Percentiles rank a stretch among this genome's conserved stretches.
These are phyloP conservation scores for Sinocyclocheilus anophthalmus DNA, from an alignment of 2,113 vertebrate genomes.

Conservation along the genomic window DNA sequence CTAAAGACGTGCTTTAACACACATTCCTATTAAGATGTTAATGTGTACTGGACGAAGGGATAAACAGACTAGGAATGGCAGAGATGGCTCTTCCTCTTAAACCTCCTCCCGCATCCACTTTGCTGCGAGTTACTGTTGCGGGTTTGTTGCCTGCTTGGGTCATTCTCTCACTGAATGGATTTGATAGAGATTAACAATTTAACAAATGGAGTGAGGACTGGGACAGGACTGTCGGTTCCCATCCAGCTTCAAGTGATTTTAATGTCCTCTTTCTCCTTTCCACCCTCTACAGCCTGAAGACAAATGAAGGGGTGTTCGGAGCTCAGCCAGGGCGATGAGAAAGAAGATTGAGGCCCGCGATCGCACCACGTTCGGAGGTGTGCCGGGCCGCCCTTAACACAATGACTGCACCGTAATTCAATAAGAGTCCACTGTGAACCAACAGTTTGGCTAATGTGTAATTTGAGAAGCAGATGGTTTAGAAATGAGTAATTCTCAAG, in stretches of 20 bases:
- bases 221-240: conserved; percentile 41
- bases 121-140: not conserved
- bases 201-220: conserved; percentile 52
- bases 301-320: conserved; percentile 49
- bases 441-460: conserved; percentile 57
- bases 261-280: conserved; percentile 18
- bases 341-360: conserved; percentile 42
- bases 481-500: conserved; percentile 56
- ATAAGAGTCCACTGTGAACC: conserved; percentile 56
- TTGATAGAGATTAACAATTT: conserved; percentile 59
- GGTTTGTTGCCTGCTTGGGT: conserved; percentile 37
- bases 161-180: conserved; percentile 33
- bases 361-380: conserved; percentile 24
- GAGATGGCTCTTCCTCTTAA: conserved; percentile 1
- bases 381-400: conserved; percentile 46
- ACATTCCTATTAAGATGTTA: conserved; percentile 91
- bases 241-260: conserved; percentile 38
- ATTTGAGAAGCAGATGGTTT: conserved; percentile 61
- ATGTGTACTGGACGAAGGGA: conserved; percentile 71
- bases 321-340: conserved; percentile 28
- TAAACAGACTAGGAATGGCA: conserved; percentile 47
- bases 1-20: conserved; percentile 82
- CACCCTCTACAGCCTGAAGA: conserved; percentile 25
- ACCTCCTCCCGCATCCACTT: not conserved
- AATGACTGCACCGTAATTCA: conserved; percentile 55